A percentile compares a stretch with the other conserved stretches of the same genome.
These are phyloP conservation scores for Phaonia tiefii DNA, from an alignment of 2,888 invertebrate genomes.

Conservation along the genomic window DNA sequence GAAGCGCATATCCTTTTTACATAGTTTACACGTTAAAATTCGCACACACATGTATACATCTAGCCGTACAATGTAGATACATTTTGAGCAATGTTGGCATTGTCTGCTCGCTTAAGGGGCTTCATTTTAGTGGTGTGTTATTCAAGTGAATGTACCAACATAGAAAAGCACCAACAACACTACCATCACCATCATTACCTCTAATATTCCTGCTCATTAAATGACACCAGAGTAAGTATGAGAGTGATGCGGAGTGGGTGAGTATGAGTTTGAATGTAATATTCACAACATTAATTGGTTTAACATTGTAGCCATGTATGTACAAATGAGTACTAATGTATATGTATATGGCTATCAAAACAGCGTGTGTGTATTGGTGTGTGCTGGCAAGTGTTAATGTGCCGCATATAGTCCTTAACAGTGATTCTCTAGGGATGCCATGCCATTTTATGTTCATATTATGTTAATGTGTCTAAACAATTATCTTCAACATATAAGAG, in stretches of 20 bases:
- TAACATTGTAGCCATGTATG: conserved; percentile 54
- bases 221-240: conserved; percentile 17
- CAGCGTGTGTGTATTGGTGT: neutral
- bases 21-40: neutral
- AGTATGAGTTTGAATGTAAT: conserved; percentile 47
- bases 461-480: conserved; percentile 69
- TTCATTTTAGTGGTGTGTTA: conserved; percentile 53
- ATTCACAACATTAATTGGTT: conserved; percentile 56
- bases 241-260: neutral
- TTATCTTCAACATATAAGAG: conserved; percentile 67
- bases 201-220: conserved; percentile 39
- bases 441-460: conserved; percentile 67
- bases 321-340: neutral
- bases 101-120: conserved; percentile 60
- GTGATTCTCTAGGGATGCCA: conserved; percentile 65
- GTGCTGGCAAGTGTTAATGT: neutral
- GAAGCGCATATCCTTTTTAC: conserved; percentile 8
- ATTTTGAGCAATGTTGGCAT: conserved; percentile 56
- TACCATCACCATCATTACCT: neutral
- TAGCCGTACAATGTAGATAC: neutral
- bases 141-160: neutral
- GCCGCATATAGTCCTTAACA: neutral
- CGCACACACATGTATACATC: conserved; percentile 3
- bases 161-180: neutral
- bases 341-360: neutral